Base-by-base conservation (phyloP, 1,140 invertebrate species). In the Danaus plexippus region DNA sequence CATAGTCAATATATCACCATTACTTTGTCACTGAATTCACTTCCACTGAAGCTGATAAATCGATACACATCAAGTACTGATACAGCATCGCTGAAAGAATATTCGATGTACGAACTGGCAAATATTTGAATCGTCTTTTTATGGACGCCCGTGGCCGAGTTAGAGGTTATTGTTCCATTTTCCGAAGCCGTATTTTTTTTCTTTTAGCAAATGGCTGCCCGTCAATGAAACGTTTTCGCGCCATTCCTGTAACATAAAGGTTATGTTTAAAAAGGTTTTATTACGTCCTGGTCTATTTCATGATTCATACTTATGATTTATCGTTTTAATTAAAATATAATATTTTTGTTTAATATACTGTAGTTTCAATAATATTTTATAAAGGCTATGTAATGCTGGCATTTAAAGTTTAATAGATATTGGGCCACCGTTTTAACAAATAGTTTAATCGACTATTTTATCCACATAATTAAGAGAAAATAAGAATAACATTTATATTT, bases 141-240 rank as follows among this genome's bases (percentile, higher is more conserved):
- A 55, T 50, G 60, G 52, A 67, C 72, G 80, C 70, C 77, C 78
- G 71, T 84, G 80, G 80, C 80, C 80, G 78, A 80, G 78, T 84
- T 81, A 81, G 77, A 76, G 74, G 74, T 75, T 78, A 75, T 75
- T 77, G 77, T 83, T 83, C 76, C 68, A 73, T 79, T 83, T 83
- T 82, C 75, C 59, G 77, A 76, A 75, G 71, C 60, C 69, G 66
- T 75, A 64, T 65, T 65, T 75, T 81, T 71, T 71, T 69, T 54
- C 61, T 59, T 74, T 66, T 62, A 52, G 55, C 59, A 63, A 68
- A 67, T 68, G 68, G 62, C 55, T 54, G 58, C 61, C 54, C 61
- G 69, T 69, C 70, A 69, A 70, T 73, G 69, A 67, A 75, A 67
- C 62, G 61, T 65, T 73, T 67, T 69, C 61, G 57, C 63, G 67